Conservation (phyloP, 2,888 invertebrate species). For the Stenodema calcarata region DNA sequence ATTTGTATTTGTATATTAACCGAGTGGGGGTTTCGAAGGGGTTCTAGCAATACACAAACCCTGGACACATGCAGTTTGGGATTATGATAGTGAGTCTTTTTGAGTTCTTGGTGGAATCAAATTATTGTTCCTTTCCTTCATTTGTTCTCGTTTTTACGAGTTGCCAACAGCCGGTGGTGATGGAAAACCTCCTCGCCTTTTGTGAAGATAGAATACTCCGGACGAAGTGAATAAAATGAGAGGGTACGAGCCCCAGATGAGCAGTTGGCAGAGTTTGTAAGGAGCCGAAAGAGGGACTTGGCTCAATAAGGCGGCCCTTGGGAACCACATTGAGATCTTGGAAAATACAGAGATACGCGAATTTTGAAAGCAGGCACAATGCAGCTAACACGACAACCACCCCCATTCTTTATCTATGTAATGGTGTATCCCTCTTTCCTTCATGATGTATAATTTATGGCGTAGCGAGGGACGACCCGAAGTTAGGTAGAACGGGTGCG, state of each 20-base stretch:
- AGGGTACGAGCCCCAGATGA: conserved; percentile 9
- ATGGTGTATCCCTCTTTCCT: conserved; percentile 30
- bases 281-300: conserved; percentile 10
- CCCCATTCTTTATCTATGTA: conserved; percentile 17
- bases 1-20: too few species aligned
- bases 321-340: conserved; percentile 10
- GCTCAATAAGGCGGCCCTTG: conserved; percentile 9
- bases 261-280: conserved; percentile 19
- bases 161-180: background rate
- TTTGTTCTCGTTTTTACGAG: too few species aligned
- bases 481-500: background rate
- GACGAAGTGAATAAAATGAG: conserved; percentile 17
- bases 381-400: conserved; percentile 7
- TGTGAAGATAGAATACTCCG: background rate
- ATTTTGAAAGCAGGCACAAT: background rate
- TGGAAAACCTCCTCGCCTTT: background rate
- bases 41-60: too few species aligned
- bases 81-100: too few species aligned
- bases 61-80: too few species aligned
- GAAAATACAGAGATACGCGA: background rate
- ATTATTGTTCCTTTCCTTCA: too few species aligned
- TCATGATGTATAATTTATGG: conserved; percentile 13
- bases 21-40: too few species aligned
- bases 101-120: too few species aligned
- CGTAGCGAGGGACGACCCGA: background rate